Percentiles rank a stretch among this genome's conserved stretches.
Conservation (phyloP, 37 sponge, comb jelly and placozoan genomes). For the Halichondria panicea region DNA sequence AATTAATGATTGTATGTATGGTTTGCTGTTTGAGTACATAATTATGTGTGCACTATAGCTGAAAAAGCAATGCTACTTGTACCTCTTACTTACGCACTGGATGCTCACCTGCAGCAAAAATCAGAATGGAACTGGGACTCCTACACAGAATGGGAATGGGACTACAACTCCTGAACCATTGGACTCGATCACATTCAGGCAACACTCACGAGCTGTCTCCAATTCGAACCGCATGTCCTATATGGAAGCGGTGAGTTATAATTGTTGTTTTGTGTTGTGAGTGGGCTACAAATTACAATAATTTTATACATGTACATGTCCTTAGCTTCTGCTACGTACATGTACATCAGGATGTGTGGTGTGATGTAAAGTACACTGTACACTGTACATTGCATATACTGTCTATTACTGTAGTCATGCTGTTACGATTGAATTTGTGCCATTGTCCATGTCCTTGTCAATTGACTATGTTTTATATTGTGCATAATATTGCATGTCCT, state of each 20-base stretch:
- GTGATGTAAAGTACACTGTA: background rate
- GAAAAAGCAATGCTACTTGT: too few relatives aligned
- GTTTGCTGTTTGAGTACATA: too few relatives aligned
- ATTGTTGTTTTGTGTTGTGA: too few relatives aligned
- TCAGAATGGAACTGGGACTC: conserved; percentile 19
- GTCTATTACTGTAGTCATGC: background rate
- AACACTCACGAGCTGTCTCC: background rate
- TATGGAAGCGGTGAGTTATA: conserved; percentile 20
- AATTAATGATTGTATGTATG: too few relatives aligned
- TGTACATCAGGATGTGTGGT: too few relatives aligned
- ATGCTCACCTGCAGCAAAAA: background rate
- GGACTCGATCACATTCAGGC: background rate
- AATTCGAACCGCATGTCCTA: conserved; percentile 13
- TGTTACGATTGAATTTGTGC: background rate
- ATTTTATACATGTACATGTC: too few relatives aligned
- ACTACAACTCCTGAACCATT: background rate
- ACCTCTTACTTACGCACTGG: too few relatives aligned
- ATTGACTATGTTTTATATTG: background rate
- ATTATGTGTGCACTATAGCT: too few relatives aligned
- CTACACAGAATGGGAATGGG: background rate
- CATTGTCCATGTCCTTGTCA: background rate
- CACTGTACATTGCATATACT: background rate
- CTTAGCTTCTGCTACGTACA: too few relatives aligned
- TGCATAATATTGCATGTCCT: too few relatives aligned
- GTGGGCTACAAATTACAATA: too few relatives aligned